Conservation (phyloP, 2,113 vertebrate genomes). For the Peromyscus maniculatus region DNA sequence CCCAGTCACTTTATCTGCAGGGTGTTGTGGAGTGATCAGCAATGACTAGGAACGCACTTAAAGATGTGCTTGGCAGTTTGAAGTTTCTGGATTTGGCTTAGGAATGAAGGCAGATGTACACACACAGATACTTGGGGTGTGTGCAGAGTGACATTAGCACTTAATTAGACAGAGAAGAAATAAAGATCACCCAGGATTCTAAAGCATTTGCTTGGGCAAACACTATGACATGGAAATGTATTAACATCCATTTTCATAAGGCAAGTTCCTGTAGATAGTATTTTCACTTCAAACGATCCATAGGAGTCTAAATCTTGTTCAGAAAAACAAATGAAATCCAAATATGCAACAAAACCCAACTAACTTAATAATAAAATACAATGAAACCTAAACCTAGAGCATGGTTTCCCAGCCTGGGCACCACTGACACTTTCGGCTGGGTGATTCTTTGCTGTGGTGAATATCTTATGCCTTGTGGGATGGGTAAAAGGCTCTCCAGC, state of each 20-base stretch:
- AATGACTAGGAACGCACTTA: neutral
- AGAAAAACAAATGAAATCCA: neutral
- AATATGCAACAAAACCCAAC: neutral
- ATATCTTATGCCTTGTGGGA: rapidly evolving
- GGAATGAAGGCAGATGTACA: neutral
- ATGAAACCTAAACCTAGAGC: neutral
- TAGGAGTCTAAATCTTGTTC: neutral
- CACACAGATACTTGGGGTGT: neutral
- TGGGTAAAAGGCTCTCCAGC: neutral
- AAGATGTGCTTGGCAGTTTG: neutral
- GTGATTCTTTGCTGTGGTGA: neutral
- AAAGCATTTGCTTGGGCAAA: neutral
- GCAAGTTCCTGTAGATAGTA: neutral
- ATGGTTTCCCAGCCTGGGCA: neutral
- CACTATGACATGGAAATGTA: neutral
- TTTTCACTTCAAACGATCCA: neutral
- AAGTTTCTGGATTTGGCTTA: neutral
- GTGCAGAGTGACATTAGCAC: neutral
- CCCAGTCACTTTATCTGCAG: neutral
- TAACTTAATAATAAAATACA: neutral
- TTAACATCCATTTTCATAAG: neutral
- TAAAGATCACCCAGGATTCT: neutral
- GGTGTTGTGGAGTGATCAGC: neutral
- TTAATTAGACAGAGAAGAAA: neutral
- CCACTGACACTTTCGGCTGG: no score